Conservation (phyloP, 2,797 vertebrate genomes). For the Nannoperca obscura region DNA sequence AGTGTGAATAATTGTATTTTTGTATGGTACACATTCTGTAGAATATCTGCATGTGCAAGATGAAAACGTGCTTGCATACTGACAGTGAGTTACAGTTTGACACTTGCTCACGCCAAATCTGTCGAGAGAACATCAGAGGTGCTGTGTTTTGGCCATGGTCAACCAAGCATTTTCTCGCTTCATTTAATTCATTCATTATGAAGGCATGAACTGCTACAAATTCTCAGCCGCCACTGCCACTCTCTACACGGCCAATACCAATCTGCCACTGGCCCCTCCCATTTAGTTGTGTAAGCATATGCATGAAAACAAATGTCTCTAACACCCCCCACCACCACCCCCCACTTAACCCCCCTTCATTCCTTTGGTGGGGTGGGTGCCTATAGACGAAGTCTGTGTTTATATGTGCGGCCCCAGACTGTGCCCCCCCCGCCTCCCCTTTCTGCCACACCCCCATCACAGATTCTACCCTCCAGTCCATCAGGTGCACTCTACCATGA, state of each 20-base stretch:
- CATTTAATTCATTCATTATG: slow-evolving; percentile 87
- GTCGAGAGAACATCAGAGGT: slow-evolving; percentile 73
- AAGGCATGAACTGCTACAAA: slow-evolving; percentile 89
- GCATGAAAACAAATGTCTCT: slow-evolving; percentile 80
- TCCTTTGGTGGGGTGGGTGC: slow-evolving; percentile 43
- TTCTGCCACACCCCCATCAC: slow-evolving; percentile 66
- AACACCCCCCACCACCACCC: slow-evolving; percentile 32
- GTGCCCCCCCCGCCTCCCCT: slow-evolving; percentile 44
- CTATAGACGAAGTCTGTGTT: slow-evolving; percentile 56
- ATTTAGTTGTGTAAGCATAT: slow-evolving; percentile 75
- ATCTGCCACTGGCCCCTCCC: slow-evolving; percentile 68
- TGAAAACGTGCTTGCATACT: slow-evolving; percentile 18
- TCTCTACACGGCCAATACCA: slow-evolving; percentile 55
- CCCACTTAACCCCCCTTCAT: slow-evolving; percentile 46
- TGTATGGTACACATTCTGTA: slow-evolving; percentile 3
- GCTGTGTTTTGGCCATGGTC: slow-evolving; percentile 73
- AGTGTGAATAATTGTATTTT: neutral
- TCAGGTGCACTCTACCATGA: slow-evolving; percentile 83
- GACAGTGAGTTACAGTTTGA: slow-evolving; percentile 47
- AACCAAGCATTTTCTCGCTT: slow-evolving; percentile 85
- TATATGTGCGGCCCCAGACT: slow-evolving; percentile 51
- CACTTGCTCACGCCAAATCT: slow-evolving; percentile 50
- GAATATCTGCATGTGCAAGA: neutral
- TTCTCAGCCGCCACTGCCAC: slow-evolving; percentile 74
- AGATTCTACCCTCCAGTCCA: slow-evolving; percentile 60